Conservation (phyloP, 2,888 invertebrate species). For the Aleiodes testaceus region DNA sequence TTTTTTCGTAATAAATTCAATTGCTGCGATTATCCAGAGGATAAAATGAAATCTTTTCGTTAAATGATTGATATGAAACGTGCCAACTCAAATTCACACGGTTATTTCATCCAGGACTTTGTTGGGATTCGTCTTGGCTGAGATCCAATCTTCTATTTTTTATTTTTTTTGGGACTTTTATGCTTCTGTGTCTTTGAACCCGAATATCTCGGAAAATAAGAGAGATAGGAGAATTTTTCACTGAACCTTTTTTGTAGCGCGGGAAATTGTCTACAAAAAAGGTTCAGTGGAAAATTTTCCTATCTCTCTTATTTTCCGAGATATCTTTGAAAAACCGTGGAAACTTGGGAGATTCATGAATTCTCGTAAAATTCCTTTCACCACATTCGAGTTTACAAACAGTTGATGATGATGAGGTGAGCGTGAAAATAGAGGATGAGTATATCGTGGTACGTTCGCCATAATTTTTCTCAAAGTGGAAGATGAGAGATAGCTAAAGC, state of each 20-base stretch:
- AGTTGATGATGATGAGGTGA: conserved; percentile 15
- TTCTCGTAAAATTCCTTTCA: neutral
- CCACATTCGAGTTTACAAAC: neutral
- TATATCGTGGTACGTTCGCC: conserved; percentile 28
- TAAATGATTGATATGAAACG: conserved; percentile 8
- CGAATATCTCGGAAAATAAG: neutral
- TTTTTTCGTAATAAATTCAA: no score
- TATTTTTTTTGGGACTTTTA: no score
- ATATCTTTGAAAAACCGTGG: no score
- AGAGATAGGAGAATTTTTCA: no score
- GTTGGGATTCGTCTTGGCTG: conserved; percentile 39
- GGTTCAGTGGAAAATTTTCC: no score
- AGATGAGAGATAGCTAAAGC: conserved; percentile 55
- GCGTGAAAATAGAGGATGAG: conserved; percentile 16
- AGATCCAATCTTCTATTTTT: conserved; percentile 41
- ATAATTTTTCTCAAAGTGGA: conserved; percentile 54
- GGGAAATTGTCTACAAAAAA: no score
- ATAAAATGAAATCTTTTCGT: neutral
- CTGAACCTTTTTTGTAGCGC: no score
- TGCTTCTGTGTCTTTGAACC: no score
- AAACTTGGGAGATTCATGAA: neutral
- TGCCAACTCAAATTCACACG: conserved; percentile 20
- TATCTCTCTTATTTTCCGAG: no score
- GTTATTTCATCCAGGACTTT: conserved; percentile 42
- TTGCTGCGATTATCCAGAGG: neutral